Evolutionary conservation across 2,797 vertebrate species (phyloP), one percentile per base, ranked within the genome.

Genomic region (Anabacerthia variegaticeps): DNA sequence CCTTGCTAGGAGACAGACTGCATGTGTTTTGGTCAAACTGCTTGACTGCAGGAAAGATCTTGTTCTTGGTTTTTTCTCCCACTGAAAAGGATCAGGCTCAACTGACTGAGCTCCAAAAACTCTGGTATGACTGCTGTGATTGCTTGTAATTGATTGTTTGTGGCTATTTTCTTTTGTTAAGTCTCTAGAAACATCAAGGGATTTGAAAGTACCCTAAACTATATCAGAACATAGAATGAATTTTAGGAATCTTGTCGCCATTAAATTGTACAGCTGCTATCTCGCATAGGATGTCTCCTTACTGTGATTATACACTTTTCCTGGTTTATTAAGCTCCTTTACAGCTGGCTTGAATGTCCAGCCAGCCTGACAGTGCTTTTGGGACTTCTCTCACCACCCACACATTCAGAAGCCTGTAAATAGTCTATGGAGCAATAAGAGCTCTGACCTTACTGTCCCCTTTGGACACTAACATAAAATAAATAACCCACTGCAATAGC

Each of bases 401-500:
- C 65, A 77, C 10, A 46, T 71, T 80, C 61, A 89, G 72, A 95
- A 88, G 37, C 23, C 44, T 92, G 88, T 83, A 92, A 95, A 95
- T 80, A 95, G 58, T 41, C 75, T 51, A 27, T 72, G 62, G 49
- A 95, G 65, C 89, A 88, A 58, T 89, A 80, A 58, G 49, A 80
- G 54, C 26, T 82, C 62, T 91, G 94, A 89, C 91, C 87, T 92
- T 83, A 88, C 2, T 2, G n/a, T 67, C 79, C 84, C 21, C 65
- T 89, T 94, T 89, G 71, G 85, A 68, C 66, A 51, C 17, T n/a
- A 80, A 71, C 2, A 0, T 72, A 72, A 91, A 91, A 87, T 76
- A 97, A 96, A 94, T 87, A 92, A 93, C 12, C n/a, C 20, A 34
- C 43, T 88, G 46, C 52, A 91, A 83, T 73, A 89, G n/a, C 21